These are phyloP conservation scores for Matsumyia berberina DNA, from an alignment of 2,888 invertebrate species.

Conservation along the genomic window DNA sequence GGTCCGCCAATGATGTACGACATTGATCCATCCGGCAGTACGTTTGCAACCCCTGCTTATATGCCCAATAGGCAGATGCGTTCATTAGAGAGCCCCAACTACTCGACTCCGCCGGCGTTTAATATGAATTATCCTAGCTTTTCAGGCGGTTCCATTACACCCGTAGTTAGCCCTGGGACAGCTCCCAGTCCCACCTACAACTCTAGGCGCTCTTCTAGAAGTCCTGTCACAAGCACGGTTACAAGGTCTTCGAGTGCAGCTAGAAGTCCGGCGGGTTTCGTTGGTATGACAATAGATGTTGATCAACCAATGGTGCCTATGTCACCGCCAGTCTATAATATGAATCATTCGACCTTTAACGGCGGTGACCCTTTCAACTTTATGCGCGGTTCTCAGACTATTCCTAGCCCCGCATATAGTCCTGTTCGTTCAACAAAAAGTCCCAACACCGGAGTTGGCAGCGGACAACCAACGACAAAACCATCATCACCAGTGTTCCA, in stretches of 20 bases:
- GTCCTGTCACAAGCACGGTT: conserved; percentile 62
- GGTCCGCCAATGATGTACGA: conserved; percentile 57
- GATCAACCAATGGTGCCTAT: conserved; percentile 60
- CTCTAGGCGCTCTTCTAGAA: conserved; percentile 53
- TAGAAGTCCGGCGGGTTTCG: conserved; percentile 49
- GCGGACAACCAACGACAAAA: background rate
- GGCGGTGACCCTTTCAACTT: conserved; percentile 54
- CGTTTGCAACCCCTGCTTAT: conserved; percentile 61
- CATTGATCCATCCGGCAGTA: conserved; percentile 47
- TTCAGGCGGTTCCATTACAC: conserved; percentile 68
- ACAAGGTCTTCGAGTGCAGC: conserved; percentile 40
- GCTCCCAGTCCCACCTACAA: conserved; percentile 53
- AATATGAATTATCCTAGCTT: conserved; percentile 59
- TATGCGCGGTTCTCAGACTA: conserved; percentile 41
- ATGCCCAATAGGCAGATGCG: conserved; percentile 43
- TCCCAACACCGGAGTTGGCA: conserved; percentile 16
- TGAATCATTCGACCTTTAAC: conserved; percentile 57
- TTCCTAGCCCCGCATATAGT: conserved; percentile 63
- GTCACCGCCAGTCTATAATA: conserved; percentile 70
- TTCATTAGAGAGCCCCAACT: conserved; percentile 41
- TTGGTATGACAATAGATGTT: conserved; percentile 65
- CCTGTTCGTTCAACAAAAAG: conserved; percentile 60
- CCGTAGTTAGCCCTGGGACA: conserved; percentile 39
- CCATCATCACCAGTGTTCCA: conserved; percentile 33
- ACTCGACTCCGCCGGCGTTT: conserved; percentile 48